Conservation (phyloP, 1,140 invertebrate genomes). For the Melipona quadrifasciata region DNA sequence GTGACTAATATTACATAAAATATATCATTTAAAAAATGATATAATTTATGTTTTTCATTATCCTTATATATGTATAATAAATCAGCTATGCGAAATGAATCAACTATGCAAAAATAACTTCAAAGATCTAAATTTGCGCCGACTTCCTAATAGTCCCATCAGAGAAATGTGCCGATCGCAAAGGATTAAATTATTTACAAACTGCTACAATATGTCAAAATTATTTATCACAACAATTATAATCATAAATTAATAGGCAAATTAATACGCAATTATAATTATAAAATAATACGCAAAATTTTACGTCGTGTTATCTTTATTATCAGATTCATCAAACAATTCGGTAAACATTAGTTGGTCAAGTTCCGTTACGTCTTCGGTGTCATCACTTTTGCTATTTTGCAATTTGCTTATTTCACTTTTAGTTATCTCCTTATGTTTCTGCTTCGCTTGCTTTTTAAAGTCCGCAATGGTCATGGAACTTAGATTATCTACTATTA, state of each 20-base stretch:
- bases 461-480: slow-evolving; percentile 27
- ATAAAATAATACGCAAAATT: not conserved
- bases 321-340: not conserved
- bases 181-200: not conserved
- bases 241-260: not conserved
- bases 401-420: not conserved
- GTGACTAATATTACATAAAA: not conserved
- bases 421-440: not conserved
- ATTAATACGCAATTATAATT: not conserved
- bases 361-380: not conserved
- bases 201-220: not conserved
- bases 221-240: not conserved
- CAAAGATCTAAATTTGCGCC: not conserved
- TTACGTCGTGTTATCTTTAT: slow-evolving; percentile 10
- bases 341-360: not conserved
- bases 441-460: slow-evolving; percentile 34
- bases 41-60: not conserved
- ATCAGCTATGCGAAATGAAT: too few species aligned
- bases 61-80: not conserved
- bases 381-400: not conserved
- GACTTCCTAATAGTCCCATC: not conserved
- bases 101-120: not conserved
- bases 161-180: not conserved
- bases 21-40: not conserved
- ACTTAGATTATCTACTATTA: slow-evolving; percentile 58